Percentiles rank a stretch among this genome's conserved stretches.
phyloP scores from a whole-genome alignment of 1,140 invertebrate species.

The Dreissena polymorpha region DNA sequence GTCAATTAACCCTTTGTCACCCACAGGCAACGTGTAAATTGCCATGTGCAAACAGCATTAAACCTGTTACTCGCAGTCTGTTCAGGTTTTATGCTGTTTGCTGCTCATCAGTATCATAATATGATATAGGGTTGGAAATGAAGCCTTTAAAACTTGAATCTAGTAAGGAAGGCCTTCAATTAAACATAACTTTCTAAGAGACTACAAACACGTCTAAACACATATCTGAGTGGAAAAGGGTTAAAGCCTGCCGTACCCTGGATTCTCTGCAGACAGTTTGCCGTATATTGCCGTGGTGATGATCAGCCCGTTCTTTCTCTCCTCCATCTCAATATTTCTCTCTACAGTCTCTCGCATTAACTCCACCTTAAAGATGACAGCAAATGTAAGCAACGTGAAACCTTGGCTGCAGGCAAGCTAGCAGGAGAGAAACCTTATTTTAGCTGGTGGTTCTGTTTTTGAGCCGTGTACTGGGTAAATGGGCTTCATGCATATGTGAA shows the following conservation, averaged over 20 bases:
- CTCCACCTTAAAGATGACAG: conserved; percentile 81
- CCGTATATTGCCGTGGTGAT: conserved; percentile 91
- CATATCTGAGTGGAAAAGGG: too few relatives aligned
- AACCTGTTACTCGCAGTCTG: too few relatives aligned
- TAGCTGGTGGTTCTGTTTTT: neutral
- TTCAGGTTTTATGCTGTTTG: too few relatives aligned
- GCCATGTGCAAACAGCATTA: too few relatives aligned
- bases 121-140: too few relatives aligned
- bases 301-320: conserved; percentile 88
- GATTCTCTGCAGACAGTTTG: conserved; percentile 71
- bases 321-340: conserved; percentile 86
- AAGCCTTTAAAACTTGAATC: too few relatives aligned
- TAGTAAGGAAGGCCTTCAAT: too few relatives aligned
- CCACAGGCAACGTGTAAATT: too few relatives aligned
- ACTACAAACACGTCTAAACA: too few relatives aligned
- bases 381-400: conserved; percentile 7
- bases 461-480: neutral
- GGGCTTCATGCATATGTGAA: neutral
- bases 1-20: too few relatives aligned
- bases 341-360: conserved; percentile 87
- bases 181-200: too few relatives aligned
- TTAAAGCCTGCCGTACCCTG: conserved; percentile 52
- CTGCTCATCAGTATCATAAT: too few relatives aligned
- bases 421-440: neutral
- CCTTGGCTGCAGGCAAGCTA: neutral